Conservation (phyloP, 92 coral and sea anemone species). For the Blastomussa wellsi region DNA sequence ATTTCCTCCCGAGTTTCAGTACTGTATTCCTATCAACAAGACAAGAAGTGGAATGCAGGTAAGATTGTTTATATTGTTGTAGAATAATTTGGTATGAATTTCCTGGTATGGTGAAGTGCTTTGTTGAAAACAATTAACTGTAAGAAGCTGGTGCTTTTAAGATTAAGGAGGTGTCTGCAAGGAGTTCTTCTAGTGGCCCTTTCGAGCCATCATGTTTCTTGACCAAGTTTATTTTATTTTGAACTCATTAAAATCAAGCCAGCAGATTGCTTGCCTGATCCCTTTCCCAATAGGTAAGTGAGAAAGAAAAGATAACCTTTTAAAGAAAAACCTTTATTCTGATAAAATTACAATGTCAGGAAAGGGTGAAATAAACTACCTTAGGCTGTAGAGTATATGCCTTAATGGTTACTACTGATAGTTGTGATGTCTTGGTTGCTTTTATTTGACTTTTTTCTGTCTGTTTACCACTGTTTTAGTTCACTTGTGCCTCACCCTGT, state of each 20-base stretch:
- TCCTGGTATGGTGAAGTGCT: background rate
- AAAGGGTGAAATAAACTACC: no score
- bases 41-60: constrained; percentile 99
- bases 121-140: background rate
- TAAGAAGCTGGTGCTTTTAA: background rate
- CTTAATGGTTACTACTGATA: no score
- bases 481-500: constrained; percentile 97
- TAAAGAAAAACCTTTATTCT: no score
- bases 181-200: background rate
- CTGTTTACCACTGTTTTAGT: constrained; percentile 53
- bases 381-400: no score
- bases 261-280: no score
- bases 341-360: no score
- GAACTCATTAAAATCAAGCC: no score
- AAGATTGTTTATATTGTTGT: background rate
- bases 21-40: constrained; percentile 90
- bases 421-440: background rate
- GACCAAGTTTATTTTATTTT: no score
- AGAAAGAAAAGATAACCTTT: no score
- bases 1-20: constrained; percentile 94
- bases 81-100: background rate
- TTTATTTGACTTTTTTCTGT: background rate
- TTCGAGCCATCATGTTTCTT: no score
- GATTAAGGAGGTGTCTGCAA: no score
- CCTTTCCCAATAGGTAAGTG: no score